Evolutionary conservation across 2,888 invertebrate species (phyloP), one percentile per base, ranked within the genome.

Genomic region (Acrocera orbiculus): DNA sequence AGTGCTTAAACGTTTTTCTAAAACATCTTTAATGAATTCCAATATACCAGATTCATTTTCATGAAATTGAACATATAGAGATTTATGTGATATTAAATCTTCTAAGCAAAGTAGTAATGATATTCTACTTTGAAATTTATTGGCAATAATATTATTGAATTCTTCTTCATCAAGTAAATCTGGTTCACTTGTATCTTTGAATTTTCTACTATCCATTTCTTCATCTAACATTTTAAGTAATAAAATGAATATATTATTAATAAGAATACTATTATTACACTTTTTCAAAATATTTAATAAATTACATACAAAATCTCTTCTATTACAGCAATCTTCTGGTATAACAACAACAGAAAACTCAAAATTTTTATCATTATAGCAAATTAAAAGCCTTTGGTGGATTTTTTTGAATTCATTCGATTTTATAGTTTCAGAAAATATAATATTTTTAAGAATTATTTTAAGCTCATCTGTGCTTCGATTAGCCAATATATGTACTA

Each of bases 401-500:
- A 57, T 20, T 8, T 39, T 30, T 8, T 38, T 31, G 49, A 48
- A 53, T 11, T 27, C 16, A 20, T 5, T 13, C 9, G 25, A 17
- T 4, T 27, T 2, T 13, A 11, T 29, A 7, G 9, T n/a, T 4
- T 20, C 8, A 9, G 17, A 4, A 4, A 30, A 8, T 4, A 30
- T 24, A 5, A 34, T 17, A 11, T 25, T 13, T n/a, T 41, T 39
- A n/a, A 58, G 31, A 4, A 57, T 42, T 1, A 26, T n/a, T 1
- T 47, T 37, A 5, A 60, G 27, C 22, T 57, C 54, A 2, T 32
- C 16, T 0, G 30, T 26, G 2, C 47, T 42, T 15, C 54, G 45
- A 34, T 60, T 60, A 14, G 50, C 46, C 20, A 61, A 25, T 19
- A 54, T 53, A 4, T 52, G 53, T 1, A 43, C 37, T 3, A 59